These are phyloP conservation scores for Esox niger DNA, from an alignment of 2,113 vertebrate genomes.

Conservation along the genomic window DNA sequence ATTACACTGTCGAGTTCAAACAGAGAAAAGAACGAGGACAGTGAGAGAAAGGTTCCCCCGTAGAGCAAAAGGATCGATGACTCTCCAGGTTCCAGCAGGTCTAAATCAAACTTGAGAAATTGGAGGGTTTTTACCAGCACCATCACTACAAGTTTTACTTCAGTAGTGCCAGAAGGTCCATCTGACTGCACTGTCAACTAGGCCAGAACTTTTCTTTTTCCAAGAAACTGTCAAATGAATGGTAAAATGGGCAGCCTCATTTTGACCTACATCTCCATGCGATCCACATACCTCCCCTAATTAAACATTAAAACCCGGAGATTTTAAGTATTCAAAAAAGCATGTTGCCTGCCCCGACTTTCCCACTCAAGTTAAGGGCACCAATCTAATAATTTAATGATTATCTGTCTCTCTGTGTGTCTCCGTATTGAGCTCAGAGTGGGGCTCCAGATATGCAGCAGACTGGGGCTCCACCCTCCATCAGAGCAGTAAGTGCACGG, in stretches of 20 bases:
- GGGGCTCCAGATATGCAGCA: no score
- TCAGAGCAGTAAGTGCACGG: no score
- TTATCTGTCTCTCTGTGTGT: background rate
- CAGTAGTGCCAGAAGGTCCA: no score
- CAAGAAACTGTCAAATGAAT: background rate
- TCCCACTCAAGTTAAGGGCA: background rate
- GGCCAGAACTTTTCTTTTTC: background rate
- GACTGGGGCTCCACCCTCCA: no score
- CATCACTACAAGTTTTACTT: no score
- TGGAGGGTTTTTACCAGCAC: no score
- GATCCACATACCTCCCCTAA: background rate
- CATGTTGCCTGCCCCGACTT: background rate
- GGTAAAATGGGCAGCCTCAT: background rate
- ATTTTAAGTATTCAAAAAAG: constrained; percentile 10
- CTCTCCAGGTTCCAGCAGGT: no score
- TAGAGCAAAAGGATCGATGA: background rate
- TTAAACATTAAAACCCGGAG: constrained; percentile 16
- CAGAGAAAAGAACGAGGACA: constrained; percentile 2
- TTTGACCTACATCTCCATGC: constrained; percentile 10
- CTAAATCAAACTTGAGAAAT: background rate
- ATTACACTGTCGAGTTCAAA: constrained; percentile 14
- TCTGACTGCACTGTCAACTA: no score
- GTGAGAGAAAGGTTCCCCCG: background rate
- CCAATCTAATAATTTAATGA: background rate
- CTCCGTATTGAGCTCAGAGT: no score